These are phyloP conservation scores for Fulica atra DNA, from an alignment of 2,113 vertebrate genomes.

Conservation along the genomic window DNA sequence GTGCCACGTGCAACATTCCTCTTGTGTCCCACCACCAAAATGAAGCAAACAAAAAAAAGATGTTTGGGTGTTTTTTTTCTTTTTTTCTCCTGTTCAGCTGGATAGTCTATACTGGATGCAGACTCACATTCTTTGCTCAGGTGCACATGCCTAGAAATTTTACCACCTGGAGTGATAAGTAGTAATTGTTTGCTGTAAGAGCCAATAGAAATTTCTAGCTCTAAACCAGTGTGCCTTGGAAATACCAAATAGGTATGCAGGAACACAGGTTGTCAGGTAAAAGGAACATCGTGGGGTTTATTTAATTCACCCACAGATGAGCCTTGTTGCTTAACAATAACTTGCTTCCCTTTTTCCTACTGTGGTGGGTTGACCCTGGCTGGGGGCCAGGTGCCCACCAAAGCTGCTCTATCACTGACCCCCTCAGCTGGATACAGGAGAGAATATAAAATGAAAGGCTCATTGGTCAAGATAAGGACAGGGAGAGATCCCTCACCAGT, in stretches of 20 bases:
- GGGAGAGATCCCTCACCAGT: no score
- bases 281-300: neutral
- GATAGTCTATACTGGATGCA: neutral
- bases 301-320: neutral
- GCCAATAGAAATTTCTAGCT: neutral
- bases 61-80: no score
- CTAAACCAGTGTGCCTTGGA: neutral
- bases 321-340: neutral
- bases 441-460: no score
- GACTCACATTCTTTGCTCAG: neutral
- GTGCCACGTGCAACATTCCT: neutral
- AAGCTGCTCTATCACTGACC: no score
- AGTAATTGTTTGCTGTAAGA: neutral
- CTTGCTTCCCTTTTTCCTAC: neutral
- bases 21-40: neutral
- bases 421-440: no score
- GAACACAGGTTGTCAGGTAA: neutral
- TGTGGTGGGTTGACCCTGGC: no score
- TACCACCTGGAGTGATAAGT: neutral
- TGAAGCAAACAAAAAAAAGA: neutral
- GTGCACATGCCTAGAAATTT: neutral
- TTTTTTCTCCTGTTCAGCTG: neutral
- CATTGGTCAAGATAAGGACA: no score
- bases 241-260: neutral
- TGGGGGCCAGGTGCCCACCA: no score